These are phyloP conservation scores for Pomatorhinus ruficollis DNA, from an alignment of 2,113 vertebrate species.

Conservation along the genomic window DNA sequence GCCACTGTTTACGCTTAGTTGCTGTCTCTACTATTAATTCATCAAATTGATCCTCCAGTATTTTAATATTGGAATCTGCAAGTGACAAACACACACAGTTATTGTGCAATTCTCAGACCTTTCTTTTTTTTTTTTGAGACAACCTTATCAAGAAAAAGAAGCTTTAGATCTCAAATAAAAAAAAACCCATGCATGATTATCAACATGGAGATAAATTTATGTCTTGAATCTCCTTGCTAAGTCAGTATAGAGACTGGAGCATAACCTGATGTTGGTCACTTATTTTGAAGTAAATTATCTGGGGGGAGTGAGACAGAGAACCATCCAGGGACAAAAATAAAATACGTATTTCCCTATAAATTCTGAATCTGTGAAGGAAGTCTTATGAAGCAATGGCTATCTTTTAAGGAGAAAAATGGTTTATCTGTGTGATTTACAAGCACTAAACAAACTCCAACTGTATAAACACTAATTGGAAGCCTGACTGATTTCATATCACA, in stretches of 20 bases:
- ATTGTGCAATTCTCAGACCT: not conserved
- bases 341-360: not conserved
- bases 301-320: not conserved
- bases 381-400: not conserved
- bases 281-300: not conserved
- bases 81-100: not conserved
- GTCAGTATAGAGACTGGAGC: not conserved
- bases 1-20: conserved; percentile 81
- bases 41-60: conserved; percentile 87
- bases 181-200: not conserved
- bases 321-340: fast-evolving
- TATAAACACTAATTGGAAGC: not conserved
- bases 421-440: not conserved
- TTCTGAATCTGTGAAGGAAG: not conserved
- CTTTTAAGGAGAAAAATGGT: not conserved
- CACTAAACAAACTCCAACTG: not conserved
- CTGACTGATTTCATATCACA: not conserved
- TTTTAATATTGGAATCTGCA: conserved; percentile 70
- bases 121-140: not conserved
- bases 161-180: not conserved
- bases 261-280: not conserved
- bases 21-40: conserved; percentile 84
- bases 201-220: not conserved
- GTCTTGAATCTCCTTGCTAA: not conserved
- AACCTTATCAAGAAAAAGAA: not conserved